Percentiles rank a stretch among this genome's conserved stretches.
phyloP scores from a whole-genome alignment of 35 echinoderm and acorn worm genomes.

The Eucidaris tribuloides region DNA sequence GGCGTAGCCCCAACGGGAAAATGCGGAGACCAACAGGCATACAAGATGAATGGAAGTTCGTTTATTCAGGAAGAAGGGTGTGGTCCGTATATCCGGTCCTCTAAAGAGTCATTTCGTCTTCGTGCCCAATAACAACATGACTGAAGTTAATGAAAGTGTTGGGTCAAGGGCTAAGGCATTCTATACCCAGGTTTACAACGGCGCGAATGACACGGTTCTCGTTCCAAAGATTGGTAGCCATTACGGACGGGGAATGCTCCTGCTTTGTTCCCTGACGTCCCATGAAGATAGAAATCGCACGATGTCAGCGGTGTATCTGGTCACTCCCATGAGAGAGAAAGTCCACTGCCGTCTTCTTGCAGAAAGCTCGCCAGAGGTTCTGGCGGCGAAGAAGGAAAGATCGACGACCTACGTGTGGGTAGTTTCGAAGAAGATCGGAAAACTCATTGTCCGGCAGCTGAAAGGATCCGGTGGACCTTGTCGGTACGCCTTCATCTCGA shows the following conservation, averaged over 20 bases:
- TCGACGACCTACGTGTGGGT: slow-evolving; percentile 34
- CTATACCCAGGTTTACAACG: slow-evolving; percentile 43
- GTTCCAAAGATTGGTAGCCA: slow-evolving; percentile 15
- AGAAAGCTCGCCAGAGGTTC: not conserved
- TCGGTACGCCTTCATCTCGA: slow-evolving; percentile 46
- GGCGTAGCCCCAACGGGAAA: slow-evolving; percentile 16
- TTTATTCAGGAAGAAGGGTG: not conserved
- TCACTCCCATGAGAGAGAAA: not conserved
- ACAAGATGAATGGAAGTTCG: slow-evolving; percentile 36
- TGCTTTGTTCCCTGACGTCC: slow-evolving; percentile 54
- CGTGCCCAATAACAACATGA: not conserved
- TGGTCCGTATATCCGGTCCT: slow-evolving; percentile 9
- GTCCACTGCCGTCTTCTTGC: slow-evolving; percentile 2
- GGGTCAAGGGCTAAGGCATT: slow-evolving; percentile 13
- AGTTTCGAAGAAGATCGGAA: slow-evolving; percentile 16
- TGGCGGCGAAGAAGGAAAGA: not conserved
- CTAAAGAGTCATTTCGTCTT: slow-evolving; percentile 19
- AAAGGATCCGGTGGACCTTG: slow-evolving; percentile 25
- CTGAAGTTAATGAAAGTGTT: not conserved
- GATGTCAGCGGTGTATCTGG: slow-evolving; percentile 53
- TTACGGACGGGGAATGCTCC: slow-evolving; percentile 15
- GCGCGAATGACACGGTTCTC: slow-evolving; percentile 26
- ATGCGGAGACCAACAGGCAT: not conserved
- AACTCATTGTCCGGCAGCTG: slow-evolving; percentile 4
- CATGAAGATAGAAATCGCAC: slow-evolving; percentile 14